These are phyloP conservation scores for Oncorhynchus keta DNA, from an alignment of 2,113 vertebrate species.

Conservation along the genomic window DNA sequence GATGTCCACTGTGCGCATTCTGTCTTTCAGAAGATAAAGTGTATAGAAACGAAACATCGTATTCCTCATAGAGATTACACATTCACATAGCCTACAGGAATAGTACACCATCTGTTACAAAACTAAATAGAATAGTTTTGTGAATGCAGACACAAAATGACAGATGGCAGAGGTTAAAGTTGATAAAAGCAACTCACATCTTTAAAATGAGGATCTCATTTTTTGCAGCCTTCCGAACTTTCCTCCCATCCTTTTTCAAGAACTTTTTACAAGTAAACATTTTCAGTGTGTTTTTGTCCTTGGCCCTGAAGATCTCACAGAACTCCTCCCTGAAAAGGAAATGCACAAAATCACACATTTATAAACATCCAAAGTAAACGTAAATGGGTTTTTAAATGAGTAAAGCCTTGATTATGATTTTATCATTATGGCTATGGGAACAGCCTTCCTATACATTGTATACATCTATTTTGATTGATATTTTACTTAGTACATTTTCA, in stretches of 20 bases:
- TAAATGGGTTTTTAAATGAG: neutral
- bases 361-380: no score
- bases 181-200: constrained; percentile 81
- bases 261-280: constrained; percentile 98
- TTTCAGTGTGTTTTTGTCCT: constrained; percentile 92
- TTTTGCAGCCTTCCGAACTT: constrained; percentile 96
- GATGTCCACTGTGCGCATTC: neutral
- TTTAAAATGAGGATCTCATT: constrained; percentile 97
- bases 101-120: neutral
- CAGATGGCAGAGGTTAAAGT: neutral
- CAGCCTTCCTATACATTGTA: neutral
- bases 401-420: neutral
- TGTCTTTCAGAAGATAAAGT: neutral
- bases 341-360: neutral
- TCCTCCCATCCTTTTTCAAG: constrained; percentile 94
- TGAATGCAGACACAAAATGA: neutral
- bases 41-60: neutral
- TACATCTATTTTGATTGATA: neutral
- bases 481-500: neutral
- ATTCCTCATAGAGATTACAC: neutral
- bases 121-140: neutral
- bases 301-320: constrained; percentile 97
- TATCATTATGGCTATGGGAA: neutral
- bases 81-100: no score
- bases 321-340: constrained; percentile 87